Percentiles rank a stretch among this genome's conserved stretches.
These are phyloP conservation scores for Baronia brevicornis DNA, from an alignment of 2,888 invertebrate genomes.

Conservation along the genomic window DNA sequence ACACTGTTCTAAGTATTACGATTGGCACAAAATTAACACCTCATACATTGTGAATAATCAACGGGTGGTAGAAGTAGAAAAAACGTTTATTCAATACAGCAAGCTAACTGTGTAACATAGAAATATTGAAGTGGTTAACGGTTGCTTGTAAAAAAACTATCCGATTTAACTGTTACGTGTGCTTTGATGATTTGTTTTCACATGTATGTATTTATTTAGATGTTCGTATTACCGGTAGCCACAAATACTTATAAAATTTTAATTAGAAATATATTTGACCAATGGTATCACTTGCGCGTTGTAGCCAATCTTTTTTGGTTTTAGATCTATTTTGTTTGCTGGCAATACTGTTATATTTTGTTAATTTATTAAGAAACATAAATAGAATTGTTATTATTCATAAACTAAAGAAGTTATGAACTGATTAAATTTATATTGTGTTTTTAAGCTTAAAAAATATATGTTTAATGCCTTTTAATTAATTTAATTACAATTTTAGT, in stretches of 20 bases:
- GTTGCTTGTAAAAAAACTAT: slow-evolving; percentile 26
- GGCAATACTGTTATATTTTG: slow-evolving; percentile 3
- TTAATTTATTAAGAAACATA: slow-evolving; percentile 1
- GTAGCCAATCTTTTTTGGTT: too few relatives aligned
- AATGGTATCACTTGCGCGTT: too few relatives aligned
- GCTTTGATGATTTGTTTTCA: slow-evolving; percentile 15
- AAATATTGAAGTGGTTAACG: slow-evolving; percentile 36
- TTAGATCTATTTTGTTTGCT: too few relatives aligned
- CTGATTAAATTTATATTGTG: slow-evolving; percentile 5
- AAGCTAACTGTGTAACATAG: slow-evolving; percentile 38
- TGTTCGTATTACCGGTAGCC: too few relatives aligned
- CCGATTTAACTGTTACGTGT: slow-evolving; percentile 20
- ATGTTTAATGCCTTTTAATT: slow-evolving; percentile 13
- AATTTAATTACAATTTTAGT: slow-evolving; percentile 6
- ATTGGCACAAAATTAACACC: slow-evolving; percentile 4
- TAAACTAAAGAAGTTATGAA: too few relatives aligned
- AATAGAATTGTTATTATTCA: too few relatives aligned
- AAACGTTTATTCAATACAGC: slow-evolving; percentile 15
- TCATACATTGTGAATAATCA: slow-evolving; percentile 3
- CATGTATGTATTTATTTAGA: slow-evolving; percentile 12
- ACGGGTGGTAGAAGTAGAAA: slow-evolving; percentile 13
- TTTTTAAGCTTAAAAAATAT: slow-evolving; percentile 7
- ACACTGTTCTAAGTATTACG: too few relatives aligned
- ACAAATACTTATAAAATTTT: too few relatives aligned
- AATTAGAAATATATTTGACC: too few relatives aligned